Conservation (phyloP, 2,113 vertebrate genomes). For the Stomatorhinus ivindoensis region DNA sequence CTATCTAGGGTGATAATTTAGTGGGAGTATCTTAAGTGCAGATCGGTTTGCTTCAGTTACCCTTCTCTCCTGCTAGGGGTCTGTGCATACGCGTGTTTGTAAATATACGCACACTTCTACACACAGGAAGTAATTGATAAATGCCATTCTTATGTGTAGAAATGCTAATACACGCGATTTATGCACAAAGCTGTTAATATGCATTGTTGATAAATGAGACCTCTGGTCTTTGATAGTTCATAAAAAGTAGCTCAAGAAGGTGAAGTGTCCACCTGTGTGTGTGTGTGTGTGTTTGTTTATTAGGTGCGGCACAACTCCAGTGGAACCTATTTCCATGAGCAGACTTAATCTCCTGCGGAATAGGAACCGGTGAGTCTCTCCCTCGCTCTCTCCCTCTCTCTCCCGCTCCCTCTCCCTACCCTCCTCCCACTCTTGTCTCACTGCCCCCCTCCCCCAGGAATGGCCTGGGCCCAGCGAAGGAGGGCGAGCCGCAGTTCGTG, state of each 20-base stretch:
- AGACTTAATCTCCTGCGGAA: slow-evolving; percentile 81
- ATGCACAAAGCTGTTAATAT: not conserved
- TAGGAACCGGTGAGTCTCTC: slow-evolving; percentile 72
- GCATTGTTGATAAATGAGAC: not conserved
- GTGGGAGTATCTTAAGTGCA: not conserved
- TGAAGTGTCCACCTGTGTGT: not conserved
- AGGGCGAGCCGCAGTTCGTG: slow-evolving; percentile 86
- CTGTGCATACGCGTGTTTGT: not conserved
- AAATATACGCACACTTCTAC: not conserved
- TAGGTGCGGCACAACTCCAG: slow-evolving; percentile 76
- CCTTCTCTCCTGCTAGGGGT: not conserved
- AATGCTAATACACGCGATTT: not conserved
- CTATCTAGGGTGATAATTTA: not conserved
- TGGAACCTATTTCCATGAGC: slow-evolving; percentile 78
- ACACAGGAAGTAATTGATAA: not conserved
- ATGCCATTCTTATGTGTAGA: not conserved
- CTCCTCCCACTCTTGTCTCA: not conserved
- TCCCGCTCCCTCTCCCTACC: no score
- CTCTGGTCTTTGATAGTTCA: not conserved
- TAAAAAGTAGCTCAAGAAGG: not conserved
- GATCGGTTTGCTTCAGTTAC: not conserved
- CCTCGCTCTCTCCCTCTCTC: not conserved
- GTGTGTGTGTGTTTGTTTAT: not conserved
- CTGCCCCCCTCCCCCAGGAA: slow-evolving; percentile 53
- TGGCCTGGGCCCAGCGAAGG: slow-evolving; percentile 77